These are phyloP conservation scores for Palythoa grandis DNA, from an alignment of 92 coral and sea anemone genomes.

Conservation along the genomic window DNA sequence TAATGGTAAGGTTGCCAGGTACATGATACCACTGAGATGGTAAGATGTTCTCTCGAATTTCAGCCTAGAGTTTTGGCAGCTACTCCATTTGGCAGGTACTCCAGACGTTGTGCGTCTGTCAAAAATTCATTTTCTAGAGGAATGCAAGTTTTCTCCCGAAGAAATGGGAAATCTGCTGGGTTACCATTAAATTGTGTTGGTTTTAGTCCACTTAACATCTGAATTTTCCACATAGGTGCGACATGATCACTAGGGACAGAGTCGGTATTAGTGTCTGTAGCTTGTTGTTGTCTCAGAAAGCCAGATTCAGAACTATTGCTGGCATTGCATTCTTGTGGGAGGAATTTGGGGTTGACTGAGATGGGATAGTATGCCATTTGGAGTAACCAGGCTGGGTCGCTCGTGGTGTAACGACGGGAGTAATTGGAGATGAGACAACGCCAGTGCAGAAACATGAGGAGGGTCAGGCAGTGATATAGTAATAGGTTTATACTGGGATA, in stretches of 20 bases:
- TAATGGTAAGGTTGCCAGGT: constrained; percentile 53
- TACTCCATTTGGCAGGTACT: constrained; percentile 63
- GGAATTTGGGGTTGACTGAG: neutral
- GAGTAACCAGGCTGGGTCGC: constrained; percentile 2
- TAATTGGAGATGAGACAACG: neutral
- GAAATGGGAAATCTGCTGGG: constrained; percentile 61
- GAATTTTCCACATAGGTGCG: constrained; percentile 59
- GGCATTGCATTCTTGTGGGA: neutral
- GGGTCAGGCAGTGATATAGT: neutral
- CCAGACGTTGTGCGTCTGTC: constrained; percentile 64
- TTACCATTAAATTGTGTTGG: constrained; percentile 63
- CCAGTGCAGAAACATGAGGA: neutral
- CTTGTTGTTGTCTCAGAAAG: neutral
- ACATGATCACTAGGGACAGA: constrained; percentile 24
- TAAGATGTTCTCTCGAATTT: constrained; percentile 39
- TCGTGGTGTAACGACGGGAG: neutral
- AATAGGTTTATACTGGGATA: neutral
- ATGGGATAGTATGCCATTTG: neutral
- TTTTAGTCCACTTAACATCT: constrained; percentile 47
- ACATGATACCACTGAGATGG: constrained; percentile 48
- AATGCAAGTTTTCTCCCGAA: constrained; percentile 48
- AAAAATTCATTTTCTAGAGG: constrained; percentile 62
- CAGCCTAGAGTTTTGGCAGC: constrained; percentile 63
- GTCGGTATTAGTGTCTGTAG: neutral
- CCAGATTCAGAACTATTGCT: neutral